Evolutionary conservation across 2,888 invertebrate genomes (phyloP).

Genomic region (Zonitis immaculata): DNA sequence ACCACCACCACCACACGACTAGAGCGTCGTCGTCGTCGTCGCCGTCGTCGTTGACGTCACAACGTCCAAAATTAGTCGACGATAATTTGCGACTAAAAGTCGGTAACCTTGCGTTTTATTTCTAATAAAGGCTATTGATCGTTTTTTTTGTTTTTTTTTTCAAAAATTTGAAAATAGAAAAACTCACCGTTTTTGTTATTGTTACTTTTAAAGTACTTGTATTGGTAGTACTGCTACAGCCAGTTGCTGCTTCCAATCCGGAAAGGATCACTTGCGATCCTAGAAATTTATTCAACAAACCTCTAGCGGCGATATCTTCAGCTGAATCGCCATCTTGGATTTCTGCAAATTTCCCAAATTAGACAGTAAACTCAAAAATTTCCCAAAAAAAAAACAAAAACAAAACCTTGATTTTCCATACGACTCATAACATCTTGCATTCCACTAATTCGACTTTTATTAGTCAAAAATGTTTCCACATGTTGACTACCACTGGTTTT

Average conservation of each 20-base stretch:
- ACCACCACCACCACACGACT: background rate
- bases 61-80: constrained; percentile 39
- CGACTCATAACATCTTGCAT: constrained; percentile 71
- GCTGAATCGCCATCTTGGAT: constrained; percentile 55
- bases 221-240: constrained; percentile 18
- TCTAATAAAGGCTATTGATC: constrained; percentile 19
- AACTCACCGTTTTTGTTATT: constrained; percentile 33
- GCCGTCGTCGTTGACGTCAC: constrained; percentile 42
- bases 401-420: constrained; percentile 64
- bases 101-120: constrained; percentile 29
- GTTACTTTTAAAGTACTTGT: constrained; percentile 29
- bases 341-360: constrained; percentile 13
- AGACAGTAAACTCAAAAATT: background rate
- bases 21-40: constrained; percentile 26
- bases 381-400: background rate
- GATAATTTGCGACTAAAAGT: constrained; percentile 24
- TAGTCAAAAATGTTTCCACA: constrained; percentile 65
- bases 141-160: too few species aligned
- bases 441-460: constrained; percentile 64
- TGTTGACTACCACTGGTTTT: constrained; percentile 21
- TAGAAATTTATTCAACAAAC: constrained; percentile 76
- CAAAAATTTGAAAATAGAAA: too few species aligned
- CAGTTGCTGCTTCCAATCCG: constrained; percentile 60
- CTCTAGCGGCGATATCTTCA: constrained; percentile 69
- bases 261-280: constrained; percentile 77